A percentile compares a stretch with the other conserved stretches of the same genome.
phyloP scores from a whole-genome alignment of 1,140 invertebrate genomes.

The Aphelenchoides avenae region DNA sequence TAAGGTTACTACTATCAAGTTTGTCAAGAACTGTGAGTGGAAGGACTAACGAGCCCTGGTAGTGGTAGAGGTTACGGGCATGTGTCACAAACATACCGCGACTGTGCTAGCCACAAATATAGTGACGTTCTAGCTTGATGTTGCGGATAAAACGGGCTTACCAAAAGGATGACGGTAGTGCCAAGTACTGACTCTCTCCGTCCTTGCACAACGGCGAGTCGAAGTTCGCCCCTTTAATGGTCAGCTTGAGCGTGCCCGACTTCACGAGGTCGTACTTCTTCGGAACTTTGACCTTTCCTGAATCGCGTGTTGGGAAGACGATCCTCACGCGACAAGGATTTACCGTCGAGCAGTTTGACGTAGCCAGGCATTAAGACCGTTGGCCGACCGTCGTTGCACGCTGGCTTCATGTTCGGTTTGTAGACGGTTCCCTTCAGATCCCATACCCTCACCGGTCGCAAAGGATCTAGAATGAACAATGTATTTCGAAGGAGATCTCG shows the following conservation, averaged over 20 bases:
- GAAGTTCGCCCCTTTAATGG: slow-evolving; percentile 33
- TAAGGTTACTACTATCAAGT: too few relatives aligned
- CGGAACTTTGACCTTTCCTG: slow-evolving; percentile 38
- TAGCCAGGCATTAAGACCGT: slow-evolving; percentile 43
- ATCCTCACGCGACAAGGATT: neutral
- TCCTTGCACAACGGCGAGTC: slow-evolving; percentile 40
- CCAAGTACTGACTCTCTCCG: slow-evolving; percentile 44
- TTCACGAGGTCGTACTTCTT: slow-evolving; percentile 42
- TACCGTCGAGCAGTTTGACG: slow-evolving; percentile 35
- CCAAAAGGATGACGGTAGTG: slow-evolving; percentile 40
- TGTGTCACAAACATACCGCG: too few relatives aligned
- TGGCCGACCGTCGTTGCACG: slow-evolving; percentile 28
- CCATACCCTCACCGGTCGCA: slow-evolving; percentile 36
- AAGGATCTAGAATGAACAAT: too few relatives aligned
- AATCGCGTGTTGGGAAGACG: slow-evolving; percentile 4
- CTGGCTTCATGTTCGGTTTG: slow-evolving; percentile 24
- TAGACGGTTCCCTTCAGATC: slow-evolving; percentile 37
- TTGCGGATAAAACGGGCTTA: too few relatives aligned
- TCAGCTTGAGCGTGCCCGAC: slow-evolving; percentile 33
- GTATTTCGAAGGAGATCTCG: too few relatives aligned
- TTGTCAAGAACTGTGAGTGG: too few relatives aligned
- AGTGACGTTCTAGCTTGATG: too few relatives aligned
- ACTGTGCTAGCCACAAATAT: too few relatives aligned
- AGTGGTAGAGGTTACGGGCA: too few relatives aligned
- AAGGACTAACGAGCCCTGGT: too few relatives aligned